phyloP scores from a whole-genome alignment of 1,140 invertebrate genomes.

The Pygmarrhopalites habei region DNA sequence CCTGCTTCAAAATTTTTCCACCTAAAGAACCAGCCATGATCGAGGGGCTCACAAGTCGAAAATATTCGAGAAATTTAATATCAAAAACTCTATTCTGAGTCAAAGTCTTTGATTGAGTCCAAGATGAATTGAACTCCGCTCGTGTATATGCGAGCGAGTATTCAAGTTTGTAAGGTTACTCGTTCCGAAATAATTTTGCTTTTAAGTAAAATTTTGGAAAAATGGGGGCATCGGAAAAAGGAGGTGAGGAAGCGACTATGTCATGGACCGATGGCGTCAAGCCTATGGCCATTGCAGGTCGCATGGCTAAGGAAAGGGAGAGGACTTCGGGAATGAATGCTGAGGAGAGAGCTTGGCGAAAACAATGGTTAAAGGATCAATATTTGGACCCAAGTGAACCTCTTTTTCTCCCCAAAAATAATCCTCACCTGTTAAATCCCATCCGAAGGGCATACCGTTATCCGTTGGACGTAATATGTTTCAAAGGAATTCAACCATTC shows the following conservation, averaged over 20 bases:
- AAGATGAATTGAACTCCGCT: too few species aligned
- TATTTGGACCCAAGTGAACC: constrained; percentile 64
- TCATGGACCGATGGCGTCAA: constrained; percentile 51
- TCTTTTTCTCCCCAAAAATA: constrained; percentile 55
- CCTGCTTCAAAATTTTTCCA: too few species aligned
- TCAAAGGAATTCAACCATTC: constrained; percentile 47
- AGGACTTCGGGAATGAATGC: constrained; percentile 70
- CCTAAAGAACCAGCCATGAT: too few species aligned
- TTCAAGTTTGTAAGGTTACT: too few species aligned
- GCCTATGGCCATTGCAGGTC: constrained; percentile 65
- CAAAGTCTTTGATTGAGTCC: too few species aligned
- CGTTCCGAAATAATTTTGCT: too few species aligned
- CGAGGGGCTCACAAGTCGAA: too few species aligned
- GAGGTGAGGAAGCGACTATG: neutral
- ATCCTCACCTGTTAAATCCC: constrained; percentile 62
- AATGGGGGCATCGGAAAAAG: too few species aligned
- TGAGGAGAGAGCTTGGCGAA: constrained; percentile 72
- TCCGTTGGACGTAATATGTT: constrained; percentile 58
- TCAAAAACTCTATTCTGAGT: too few species aligned
- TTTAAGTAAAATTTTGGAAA: too few species aligned
- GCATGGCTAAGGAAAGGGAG: constrained; percentile 63
- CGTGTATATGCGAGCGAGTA: too few species aligned
- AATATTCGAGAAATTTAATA: too few species aligned
- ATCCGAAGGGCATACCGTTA: constrained; percentile 65
- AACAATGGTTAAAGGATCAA: constrained; percentile 76